phyloP scores from a whole-genome alignment of 37 sponge, comb jelly and placozoan species.

The Aplysina aerophoba region DNA sequence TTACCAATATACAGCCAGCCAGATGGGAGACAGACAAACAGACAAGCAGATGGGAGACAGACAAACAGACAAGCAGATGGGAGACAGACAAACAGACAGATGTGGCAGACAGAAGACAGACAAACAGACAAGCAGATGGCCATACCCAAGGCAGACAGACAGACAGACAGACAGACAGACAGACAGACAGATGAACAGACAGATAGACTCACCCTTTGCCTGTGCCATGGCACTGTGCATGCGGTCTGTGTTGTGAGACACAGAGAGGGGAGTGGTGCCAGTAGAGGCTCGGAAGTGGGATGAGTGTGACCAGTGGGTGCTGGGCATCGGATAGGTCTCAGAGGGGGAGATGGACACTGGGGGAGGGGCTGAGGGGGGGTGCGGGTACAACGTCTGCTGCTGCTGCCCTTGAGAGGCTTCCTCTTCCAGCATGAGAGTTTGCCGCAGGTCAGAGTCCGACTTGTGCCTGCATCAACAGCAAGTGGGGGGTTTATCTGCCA shows the following conservation, averaged over 20 bases:
- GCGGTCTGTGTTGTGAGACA: not conserved
- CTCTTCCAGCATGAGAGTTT: conserved; percentile 62
- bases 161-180: not conserved
- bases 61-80: too few relatives aligned
- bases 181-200: too few relatives aligned
- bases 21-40: too few relatives aligned
- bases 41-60: too few relatives aligned
- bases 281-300: conserved; percentile 6
- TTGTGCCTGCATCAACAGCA: conserved; percentile 54
- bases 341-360: not conserved
- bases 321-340: not conserved
- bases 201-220: not conserved
- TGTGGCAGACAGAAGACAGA: not conserved
- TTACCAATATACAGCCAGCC: too few relatives aligned
- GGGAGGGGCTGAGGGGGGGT: not conserved
- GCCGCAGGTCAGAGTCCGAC: conserved; percentile 83
- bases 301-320: conserved; percentile 29
- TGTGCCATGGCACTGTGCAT: not conserved
- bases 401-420: too few relatives aligned
- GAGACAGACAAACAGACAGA: too few relatives aligned
- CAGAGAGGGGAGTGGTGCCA: not conserved
- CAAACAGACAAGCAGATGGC: not conserved
- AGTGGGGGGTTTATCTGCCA: not conserved
- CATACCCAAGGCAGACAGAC: not conserved
- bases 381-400: too few relatives aligned